phyloP scores from a whole-genome alignment of 2,113 vertebrate species.

The Microtus oregoni region DNA sequence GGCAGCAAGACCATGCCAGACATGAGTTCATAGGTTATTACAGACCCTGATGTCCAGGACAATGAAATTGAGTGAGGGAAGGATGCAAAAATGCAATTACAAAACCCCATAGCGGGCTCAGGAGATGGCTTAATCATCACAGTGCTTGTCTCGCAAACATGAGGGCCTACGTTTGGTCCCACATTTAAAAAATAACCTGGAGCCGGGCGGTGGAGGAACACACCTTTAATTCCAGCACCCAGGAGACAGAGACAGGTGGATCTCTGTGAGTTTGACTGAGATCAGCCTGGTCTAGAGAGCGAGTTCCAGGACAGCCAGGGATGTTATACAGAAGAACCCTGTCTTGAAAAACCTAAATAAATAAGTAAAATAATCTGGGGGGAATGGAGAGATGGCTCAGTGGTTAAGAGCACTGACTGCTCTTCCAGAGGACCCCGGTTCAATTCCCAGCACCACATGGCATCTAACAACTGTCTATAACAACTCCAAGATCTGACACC shows the following conservation, averaged over 20 bases:
- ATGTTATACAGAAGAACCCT: too few species aligned
- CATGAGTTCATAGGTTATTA: background rate
- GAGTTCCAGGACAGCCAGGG: too few species aligned
- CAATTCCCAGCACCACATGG: background rate
- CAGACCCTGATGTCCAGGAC: background rate
- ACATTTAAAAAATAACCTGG: background rate
- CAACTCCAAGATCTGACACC: background rate
- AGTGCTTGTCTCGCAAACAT: background rate
- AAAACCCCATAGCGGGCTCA: background rate
- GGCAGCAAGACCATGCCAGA: background rate
- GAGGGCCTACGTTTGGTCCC: background rate
- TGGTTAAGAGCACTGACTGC: background rate
- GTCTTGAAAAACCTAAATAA: too few species aligned
- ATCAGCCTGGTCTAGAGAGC: too few species aligned
- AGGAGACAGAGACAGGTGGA: too few species aligned
- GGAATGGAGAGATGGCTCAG: background rate
- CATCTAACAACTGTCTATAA: background rate
- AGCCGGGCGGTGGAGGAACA: too few species aligned
- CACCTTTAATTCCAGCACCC: too few species aligned
- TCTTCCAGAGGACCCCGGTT: background rate
- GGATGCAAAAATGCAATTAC: background rate
- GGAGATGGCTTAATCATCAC: background rate
- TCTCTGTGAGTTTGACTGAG: too few species aligned
- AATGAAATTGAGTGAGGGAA: background rate
- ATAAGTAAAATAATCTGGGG: background rate